Conservation (phyloP, 64 coral and sea anemone genomes). For the Acropora yongei region DNA sequence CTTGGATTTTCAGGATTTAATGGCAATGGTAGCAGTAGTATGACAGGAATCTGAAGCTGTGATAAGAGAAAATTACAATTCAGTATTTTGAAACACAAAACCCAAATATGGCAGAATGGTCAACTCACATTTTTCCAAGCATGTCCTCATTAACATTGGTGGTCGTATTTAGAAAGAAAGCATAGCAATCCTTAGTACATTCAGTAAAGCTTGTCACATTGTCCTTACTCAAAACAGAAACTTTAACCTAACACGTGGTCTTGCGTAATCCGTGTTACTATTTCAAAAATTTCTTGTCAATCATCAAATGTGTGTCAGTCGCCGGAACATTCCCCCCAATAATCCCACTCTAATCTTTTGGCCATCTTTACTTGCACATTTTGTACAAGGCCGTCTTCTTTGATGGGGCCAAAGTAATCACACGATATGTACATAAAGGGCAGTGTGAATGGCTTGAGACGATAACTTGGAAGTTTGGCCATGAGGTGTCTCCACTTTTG, state of each 20-base stretch:
- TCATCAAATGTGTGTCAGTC: not conserved
- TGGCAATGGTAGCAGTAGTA: not conserved
- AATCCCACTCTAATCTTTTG: slow-evolving; percentile 63
- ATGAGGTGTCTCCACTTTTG: slow-evolving; percentile 46
- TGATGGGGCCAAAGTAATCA: slow-evolving; percentile 56
- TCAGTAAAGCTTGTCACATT: not conserved
- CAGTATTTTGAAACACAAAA: not conserved
- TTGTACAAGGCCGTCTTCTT: slow-evolving; percentile 36
- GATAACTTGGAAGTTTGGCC: slow-evolving; percentile 15
- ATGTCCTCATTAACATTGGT: slow-evolving; percentile 6
- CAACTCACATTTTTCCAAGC: slow-evolving; percentile 24
- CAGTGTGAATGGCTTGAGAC: slow-evolving; percentile 35
- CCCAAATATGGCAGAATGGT: not conserved
- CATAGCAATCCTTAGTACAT: slow-evolving; percentile 9
- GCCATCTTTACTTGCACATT: slow-evolving; percentile 17
- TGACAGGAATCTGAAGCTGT: slow-evolving; percentile 4
- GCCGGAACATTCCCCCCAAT: slow-evolving; percentile 45
- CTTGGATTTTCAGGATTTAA: slow-evolving; percentile 8
- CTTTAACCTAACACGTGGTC: not conserved
- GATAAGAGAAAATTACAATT: slow-evolving; percentile 15
- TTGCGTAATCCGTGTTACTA: no score
- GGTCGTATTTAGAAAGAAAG: slow-evolving; percentile 1
- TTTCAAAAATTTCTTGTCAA: not conserved
- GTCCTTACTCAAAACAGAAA: not conserved
- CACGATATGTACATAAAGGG: slow-evolving; percentile 54